Percentiles rank a stretch among this genome's conserved stretches.
phyloP scores from a whole-genome alignment of 2,113 vertebrate species.

The Ophthalmotilapia sp. region DNA sequence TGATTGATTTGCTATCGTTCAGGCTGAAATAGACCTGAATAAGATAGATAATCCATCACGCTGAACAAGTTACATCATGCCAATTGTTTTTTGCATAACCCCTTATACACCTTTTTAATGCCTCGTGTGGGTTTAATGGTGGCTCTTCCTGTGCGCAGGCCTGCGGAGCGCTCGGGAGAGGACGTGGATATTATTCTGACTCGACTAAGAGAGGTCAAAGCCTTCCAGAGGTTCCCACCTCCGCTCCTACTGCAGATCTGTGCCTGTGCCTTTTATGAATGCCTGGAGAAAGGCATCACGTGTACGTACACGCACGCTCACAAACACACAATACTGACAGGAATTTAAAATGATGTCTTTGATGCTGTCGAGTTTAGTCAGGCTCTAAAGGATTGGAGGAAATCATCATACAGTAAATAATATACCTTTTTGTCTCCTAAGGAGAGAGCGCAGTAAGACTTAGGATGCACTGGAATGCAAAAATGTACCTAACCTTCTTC shows the following conservation, averaged over 20 bases:
- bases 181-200: constrained; percentile 96
- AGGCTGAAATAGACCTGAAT: not conserved
- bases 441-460: not conserved
- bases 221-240: constrained; percentile 93
- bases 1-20: not conserved
- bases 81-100: not conserved
- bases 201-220: constrained; percentile 90
- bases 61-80: not conserved
- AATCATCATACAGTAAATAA: not conserved
- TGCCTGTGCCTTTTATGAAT: constrained; percentile 93
- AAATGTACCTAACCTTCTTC: not conserved
- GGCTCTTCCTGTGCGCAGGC: constrained; percentile 64
- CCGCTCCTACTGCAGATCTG: constrained; percentile 95
- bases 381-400: not conserved
- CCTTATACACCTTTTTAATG: not conserved
- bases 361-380: not conserved
- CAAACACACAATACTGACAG: not conserved
- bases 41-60: not conserved
- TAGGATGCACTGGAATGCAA: not conserved
- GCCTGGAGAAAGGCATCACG: constrained; percentile 94
- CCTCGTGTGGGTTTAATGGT: not conserved
- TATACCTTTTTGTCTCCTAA: not conserved
- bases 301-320: constrained; percentile 62
- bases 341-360: not conserved
- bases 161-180: constrained; percentile 90